Evolutionary conservation across 2,888 invertebrate species (phyloP).

Genomic region (Acanthoscelides obtectus): DNA sequence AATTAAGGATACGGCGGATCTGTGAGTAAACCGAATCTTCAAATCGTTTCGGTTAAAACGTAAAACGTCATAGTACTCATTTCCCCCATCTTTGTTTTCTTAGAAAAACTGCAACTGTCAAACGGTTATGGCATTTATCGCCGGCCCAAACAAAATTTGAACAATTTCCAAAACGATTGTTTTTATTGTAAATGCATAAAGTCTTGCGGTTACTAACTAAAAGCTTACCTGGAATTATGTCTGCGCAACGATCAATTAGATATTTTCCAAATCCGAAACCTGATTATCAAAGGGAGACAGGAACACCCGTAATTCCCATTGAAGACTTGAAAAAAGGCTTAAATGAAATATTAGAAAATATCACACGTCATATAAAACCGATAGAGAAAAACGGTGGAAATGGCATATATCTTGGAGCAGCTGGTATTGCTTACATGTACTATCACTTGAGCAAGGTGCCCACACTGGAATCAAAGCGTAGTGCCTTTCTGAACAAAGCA

Average conservation of each 20-base stretch:
- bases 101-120: too few species aligned
- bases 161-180: neutral
- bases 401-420: constrained; percentile 65
- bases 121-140: too few species aligned
- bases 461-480: constrained; percentile 46
- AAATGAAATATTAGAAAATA: constrained; percentile 30
- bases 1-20: too few species aligned
- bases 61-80: too few species aligned
- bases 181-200: neutral
- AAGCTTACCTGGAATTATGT: neutral
- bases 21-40: too few species aligned
- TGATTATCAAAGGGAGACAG: constrained; percentile 20
- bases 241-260: constrained; percentile 9
- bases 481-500: constrained; percentile 55
- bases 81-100: too few species aligned
- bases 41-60: too few species aligned
- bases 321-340: constrained; percentile 15
- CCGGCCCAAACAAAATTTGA: neutral
- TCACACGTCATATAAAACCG: constrained; percentile 38
- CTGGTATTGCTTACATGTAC: constrained; percentile 73
- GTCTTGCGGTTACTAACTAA: neutral
- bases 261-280: constrained; percentile 31
- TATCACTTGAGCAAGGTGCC: constrained; percentile 61
- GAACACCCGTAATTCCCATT: constrained; percentile 18
- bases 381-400: constrained; percentile 48